These are phyloP conservation scores for Hoplodrina ambigua DNA, from an alignment of 2,888 invertebrate genomes.

Conservation along the genomic window DNA sequence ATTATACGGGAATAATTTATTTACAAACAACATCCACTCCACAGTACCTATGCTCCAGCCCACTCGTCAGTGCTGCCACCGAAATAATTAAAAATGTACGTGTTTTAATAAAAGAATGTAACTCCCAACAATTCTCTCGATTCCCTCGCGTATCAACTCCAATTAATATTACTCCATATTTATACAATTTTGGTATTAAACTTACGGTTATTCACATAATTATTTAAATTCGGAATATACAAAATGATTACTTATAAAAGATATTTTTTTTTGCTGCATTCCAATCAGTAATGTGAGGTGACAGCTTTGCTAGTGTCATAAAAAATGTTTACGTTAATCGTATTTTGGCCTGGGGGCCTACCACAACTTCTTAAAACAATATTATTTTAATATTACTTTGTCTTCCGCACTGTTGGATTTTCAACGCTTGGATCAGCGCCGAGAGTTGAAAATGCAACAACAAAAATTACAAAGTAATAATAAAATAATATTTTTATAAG, in stretches of 20 bases:
- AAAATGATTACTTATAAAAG: not conserved
- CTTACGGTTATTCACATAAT: not conserved
- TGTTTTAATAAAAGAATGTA: constrained; percentile 63
- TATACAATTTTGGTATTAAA: constrained; percentile 41
- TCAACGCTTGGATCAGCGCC: too few relatives aligned
- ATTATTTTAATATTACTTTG: too few relatives aligned
- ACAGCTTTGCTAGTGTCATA: too few relatives aligned
- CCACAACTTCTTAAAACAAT: too few relatives aligned
- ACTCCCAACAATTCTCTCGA: constrained; percentile 40
- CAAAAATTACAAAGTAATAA: too few relatives aligned
- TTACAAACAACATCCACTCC: constrained; percentile 9
- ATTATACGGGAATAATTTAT: constrained; percentile 16
- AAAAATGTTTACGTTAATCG: too few relatives aligned
- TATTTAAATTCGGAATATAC: not conserved
- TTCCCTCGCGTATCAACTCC: constrained; percentile 44
- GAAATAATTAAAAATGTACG: constrained; percentile 70
- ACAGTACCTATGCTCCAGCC: constrained; percentile 27
- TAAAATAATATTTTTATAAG: too few relatives aligned
- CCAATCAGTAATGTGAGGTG: too few relatives aligned
- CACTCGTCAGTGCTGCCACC: constrained; percentile 42
- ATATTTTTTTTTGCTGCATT: too few relatives aligned
- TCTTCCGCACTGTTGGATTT: too few relatives aligned
- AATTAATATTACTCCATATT: constrained; percentile 54
- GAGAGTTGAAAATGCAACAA: too few relatives aligned
- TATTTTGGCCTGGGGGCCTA: too few relatives aligned